These are phyloP conservation scores for Hippoglossus stenolepis DNA, from an alignment of 2,113 vertebrate genomes.

Conservation along the genomic window DNA sequence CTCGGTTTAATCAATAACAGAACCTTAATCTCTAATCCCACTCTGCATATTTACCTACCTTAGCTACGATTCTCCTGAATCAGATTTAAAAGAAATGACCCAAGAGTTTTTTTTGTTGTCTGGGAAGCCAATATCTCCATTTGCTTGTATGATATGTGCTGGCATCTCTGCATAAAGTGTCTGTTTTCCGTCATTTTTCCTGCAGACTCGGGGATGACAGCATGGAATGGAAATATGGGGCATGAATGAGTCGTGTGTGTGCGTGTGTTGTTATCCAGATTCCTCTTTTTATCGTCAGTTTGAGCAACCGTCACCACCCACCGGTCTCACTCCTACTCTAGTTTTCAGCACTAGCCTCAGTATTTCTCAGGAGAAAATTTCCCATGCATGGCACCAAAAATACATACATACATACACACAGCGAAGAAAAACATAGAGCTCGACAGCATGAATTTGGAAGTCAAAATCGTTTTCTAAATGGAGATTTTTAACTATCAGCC, in stretches of 20 bases:
- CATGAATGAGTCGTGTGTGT: conserved; percentile 14
- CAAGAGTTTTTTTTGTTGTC: no score
- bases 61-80: neutral
- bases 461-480: no score
- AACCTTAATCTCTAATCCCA: conserved; percentile 7
- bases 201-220: conserved; percentile 5
- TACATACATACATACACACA: neutral
- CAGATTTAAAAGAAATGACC: neutral
- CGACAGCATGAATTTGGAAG: no score
- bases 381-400: conserved; percentile 13
- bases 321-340: conserved; percentile 66
- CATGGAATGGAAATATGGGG: conserved; percentile 13
- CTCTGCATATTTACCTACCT: conserved; percentile 22
- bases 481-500: no score
- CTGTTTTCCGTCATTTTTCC: neutral
- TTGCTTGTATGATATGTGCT: neutral
- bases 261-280: conserved; percentile 33
- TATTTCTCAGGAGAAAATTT: conserved; percentile 62
- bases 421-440: neutral
- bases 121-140: neutral
- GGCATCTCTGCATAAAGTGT: no score
- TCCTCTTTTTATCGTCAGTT: conserved; percentile 53
- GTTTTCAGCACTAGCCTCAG: conserved; percentile 54
- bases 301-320: conserved; percentile 53
- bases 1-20: conserved; percentile 7